Conservation (phyloP, 2,888 invertebrate species). For the Trisateles emortualis region DNA sequence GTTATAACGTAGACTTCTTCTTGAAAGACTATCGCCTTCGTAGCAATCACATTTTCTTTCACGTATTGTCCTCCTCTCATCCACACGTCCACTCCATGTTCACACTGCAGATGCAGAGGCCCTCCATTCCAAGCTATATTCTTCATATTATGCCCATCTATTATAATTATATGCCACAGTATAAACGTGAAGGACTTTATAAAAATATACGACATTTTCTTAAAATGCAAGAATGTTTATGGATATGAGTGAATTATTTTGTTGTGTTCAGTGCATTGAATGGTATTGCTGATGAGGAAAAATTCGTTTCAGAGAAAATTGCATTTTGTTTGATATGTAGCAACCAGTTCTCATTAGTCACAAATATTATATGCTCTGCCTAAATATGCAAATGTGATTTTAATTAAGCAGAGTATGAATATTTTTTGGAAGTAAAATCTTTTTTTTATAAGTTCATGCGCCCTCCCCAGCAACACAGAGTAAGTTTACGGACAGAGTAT, state of each 20-base stretch:
- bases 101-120: constrained; percentile 76
- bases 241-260: constrained; percentile 1
- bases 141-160: constrained; percentile 55
- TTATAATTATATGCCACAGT: constrained; percentile 26
- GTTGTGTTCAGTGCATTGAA: constrained; percentile 2
- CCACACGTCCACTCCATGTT: constrained; percentile 81
- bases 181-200: constrained; percentile 22
- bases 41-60: constrained; percentile 87
- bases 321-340: too few species aligned
- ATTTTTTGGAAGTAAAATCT: too few species aligned
- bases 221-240: neutral
- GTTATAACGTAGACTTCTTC: constrained; percentile 87
- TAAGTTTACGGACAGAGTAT: too few species aligned
- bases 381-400: too few species aligned
- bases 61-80: constrained; percentile 82
- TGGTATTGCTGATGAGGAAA: constrained; percentile 30
- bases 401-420: too few species aligned
- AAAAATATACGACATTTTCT: constrained; percentile 34
- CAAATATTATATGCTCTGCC: too few species aligned
- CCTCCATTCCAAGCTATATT: constrained; percentile 79
- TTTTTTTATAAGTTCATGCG: too few species aligned
- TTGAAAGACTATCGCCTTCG: constrained; percentile 85
- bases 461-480: too few species aligned
- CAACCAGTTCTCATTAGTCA: constrained; percentile 25
- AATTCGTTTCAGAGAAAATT: constrained; percentile 33